Evolutionary conservation across 2,113 vertebrate species (phyloP).

Genomic region (Tetrax tetrax): DNA sequence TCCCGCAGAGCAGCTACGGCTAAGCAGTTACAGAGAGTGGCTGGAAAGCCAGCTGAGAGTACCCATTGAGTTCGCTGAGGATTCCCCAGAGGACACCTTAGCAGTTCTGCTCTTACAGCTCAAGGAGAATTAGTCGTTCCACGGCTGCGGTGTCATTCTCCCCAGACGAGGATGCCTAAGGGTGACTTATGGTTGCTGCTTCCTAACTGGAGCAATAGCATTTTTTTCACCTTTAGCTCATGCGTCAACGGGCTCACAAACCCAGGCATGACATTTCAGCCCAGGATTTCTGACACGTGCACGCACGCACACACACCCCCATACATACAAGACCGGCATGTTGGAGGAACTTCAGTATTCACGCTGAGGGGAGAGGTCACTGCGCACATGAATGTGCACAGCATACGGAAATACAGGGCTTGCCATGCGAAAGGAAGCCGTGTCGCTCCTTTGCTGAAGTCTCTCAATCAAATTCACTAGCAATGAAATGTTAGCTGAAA

Average conservation of each 20-base stretch:
- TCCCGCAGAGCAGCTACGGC: neutral
- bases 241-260: neutral
- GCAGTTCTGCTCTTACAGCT: slow-evolving; percentile 44
- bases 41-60: slow-evolving; percentile 34
- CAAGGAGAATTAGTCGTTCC: slow-evolving; percentile 43
- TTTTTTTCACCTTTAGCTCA: slow-evolving; percentile 12
- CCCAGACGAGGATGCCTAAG: slow-evolving; percentile 22
- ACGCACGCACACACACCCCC: neutral
- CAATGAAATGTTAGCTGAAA: neutral
- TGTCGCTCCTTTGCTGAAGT: neutral
- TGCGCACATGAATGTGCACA: neutral
- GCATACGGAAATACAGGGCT: neutral
- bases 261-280: neutral
- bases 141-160: neutral
- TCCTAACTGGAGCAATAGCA: neutral
- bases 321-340: rapidly evolving
- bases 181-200: slow-evolving; percentile 41
- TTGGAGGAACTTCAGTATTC: neutral
- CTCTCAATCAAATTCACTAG: neutral
- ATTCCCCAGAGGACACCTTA: slow-evolving; percentile 24
- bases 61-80: slow-evolving; percentile 15
- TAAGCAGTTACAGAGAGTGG: neutral
- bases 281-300: neutral
- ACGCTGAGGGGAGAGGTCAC: neutral
- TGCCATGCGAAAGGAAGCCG: neutral